Evolutionary conservation across 64 coral and sea anemone species (phyloP).

Genomic region (Stichodactyla mertensii): DNA sequence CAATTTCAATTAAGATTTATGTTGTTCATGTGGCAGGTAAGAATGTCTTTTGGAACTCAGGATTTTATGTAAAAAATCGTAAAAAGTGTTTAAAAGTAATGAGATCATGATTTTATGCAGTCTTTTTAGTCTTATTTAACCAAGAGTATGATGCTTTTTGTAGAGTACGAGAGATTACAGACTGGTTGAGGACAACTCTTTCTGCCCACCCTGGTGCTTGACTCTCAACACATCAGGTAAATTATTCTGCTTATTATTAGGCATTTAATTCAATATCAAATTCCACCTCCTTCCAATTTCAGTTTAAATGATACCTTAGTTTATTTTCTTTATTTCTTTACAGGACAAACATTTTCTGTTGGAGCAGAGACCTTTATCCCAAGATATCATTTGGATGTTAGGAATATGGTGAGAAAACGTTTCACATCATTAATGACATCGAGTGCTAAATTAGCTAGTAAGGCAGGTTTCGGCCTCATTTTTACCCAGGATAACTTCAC

Average conservation of each 20-base stretch:
- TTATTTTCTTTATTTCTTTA: not conserved
- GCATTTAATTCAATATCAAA: too few relatives aligned
- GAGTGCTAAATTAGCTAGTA: too few relatives aligned
- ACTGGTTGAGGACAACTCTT: conserved; percentile 87
- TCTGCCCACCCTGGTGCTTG: conserved; percentile 92
- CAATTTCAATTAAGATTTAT: too few relatives aligned
- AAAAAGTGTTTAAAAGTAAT: not conserved
- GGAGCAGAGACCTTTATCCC: conserved; percentile 94
- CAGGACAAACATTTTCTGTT: conserved; percentile 89
- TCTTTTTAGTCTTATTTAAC: not conserved
- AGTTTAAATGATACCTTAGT: too few relatives aligned
- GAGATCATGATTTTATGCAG: too few relatives aligned
- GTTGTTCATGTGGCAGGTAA: too few relatives aligned
- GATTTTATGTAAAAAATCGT: not conserved
- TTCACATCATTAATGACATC: too few relatives aligned
- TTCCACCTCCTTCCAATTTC: too few relatives aligned
- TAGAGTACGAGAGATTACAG: conserved; percentile 95
- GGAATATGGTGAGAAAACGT: conserved; percentile 51
- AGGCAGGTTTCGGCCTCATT: too few relatives aligned
- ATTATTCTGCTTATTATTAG: not conserved
- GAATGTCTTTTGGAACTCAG: too few relatives aligned
- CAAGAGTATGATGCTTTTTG: not conserved
- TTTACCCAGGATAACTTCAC: too few relatives aligned
- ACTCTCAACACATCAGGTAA: conserved; percentile 78
- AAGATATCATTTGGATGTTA: conserved; percentile 66